Percentiles rank a stretch among this genome's conserved stretches.
phyloP scores from a whole-genome alignment of 2,797 vertebrate species.

The Hybognathus amarus region DNA sequence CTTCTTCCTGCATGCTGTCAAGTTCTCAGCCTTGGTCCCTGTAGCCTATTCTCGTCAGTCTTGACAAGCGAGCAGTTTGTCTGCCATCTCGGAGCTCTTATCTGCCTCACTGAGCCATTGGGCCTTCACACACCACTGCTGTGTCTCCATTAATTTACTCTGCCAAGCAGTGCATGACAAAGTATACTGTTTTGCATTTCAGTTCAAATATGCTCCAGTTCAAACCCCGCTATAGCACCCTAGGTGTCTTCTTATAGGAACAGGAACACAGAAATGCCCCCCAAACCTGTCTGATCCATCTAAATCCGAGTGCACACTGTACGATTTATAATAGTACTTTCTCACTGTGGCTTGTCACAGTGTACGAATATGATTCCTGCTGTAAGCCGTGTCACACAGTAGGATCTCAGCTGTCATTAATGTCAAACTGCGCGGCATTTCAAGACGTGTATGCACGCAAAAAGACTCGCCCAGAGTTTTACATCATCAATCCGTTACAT shows the following conservation, averaged over 20 bases:
- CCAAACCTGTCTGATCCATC: neutral
- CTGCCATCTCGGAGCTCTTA: slow-evolving; percentile 52
- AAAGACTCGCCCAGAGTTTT: too few relatives aligned
- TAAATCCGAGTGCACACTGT: neutral
- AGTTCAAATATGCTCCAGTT: slow-evolving; percentile 38
- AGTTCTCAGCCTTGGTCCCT: slow-evolving; percentile 52
- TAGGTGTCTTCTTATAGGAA: neutral
- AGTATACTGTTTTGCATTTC: slow-evolving; percentile 47
- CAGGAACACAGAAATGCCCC: neutral
- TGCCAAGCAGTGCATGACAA: slow-evolving; percentile 15
- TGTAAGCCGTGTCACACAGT: neutral
- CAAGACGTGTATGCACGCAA: neutral
- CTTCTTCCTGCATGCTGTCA: slow-evolving; percentile 56
- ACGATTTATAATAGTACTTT: neutral
- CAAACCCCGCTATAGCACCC: neutral
- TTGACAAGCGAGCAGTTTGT: slow-evolving; percentile 42
- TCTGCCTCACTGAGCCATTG: slow-evolving; percentile 47
- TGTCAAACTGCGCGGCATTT: neutral
- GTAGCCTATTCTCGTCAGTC: slow-evolving; percentile 47
- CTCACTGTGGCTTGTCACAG: neutral
- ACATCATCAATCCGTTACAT: too few relatives aligned
- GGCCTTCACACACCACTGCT: slow-evolving; percentile 45
- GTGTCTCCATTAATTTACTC: slow-evolving; percentile 30
- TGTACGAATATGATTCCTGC: neutral
- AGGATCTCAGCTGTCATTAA: neutral